Evolutionary conservation across 2,797 vertebrate genomes (phyloP), one percentile per base, ranked within the genome.

Genomic region (Gallirallus australis): DNA sequence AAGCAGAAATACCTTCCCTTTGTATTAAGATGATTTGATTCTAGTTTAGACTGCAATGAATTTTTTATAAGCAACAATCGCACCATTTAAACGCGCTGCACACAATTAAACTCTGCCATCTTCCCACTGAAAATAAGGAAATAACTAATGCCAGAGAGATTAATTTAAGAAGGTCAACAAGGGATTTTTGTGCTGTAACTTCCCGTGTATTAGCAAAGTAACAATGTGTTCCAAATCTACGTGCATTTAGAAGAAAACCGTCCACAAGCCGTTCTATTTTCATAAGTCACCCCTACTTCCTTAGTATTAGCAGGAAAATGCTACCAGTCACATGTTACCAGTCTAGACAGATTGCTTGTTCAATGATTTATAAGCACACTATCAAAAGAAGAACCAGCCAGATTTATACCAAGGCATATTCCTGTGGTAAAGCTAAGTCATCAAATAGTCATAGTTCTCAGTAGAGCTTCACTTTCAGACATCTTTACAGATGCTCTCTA

Each of bases 291-390:
- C 72, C 61, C 76, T 89, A 85, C 92, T 95, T 86, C 76, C 85
- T 79, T 73, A 86, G 60, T 54, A 86, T 86, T 89, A 94, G 59
- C 66, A 90, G 90, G 73, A 89, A 96, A 94, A 92, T 70, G 73
- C 92, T 93, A 91, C 65, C 65, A 89, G 81, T 94, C 96, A 94
- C 90, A 82, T 85, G 81, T 70, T 79, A 91, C 37, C 31, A 79
- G 95, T 90, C 96, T 97, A 97, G 95, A 98, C 94, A 96, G 91
- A 96, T 93, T 96, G 73, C 77, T 78, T 82, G 45, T 45, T 79
- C 48, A 53, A 39, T 70, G 71, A 87, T 86, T 95, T 95, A 90
- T 40, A 95, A 94, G 87, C 76, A 89, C 42, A 27, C 14, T 16
- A 79, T 12, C 2, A 39, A 59, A 59, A 72, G 75, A 54, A 70